Evolutionary conservation across 92 coral and sea anemone genomes (phyloP), one percentile per base, ranked within the genome.

Genomic region (Epizoanthus fatuus): DNA sequence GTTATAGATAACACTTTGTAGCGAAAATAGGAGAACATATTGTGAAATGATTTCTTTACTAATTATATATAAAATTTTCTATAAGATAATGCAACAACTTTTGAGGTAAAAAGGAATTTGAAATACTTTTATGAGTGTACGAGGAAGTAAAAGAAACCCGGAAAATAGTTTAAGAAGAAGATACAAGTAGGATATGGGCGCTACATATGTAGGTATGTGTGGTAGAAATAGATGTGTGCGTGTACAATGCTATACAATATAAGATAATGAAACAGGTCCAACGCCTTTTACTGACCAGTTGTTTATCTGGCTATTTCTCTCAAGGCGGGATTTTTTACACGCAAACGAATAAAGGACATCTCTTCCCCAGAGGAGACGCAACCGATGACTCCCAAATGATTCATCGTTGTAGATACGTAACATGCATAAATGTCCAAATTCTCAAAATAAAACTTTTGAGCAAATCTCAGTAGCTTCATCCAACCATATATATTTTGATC

Each of bases 241-340:
- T 12, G 19, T 19, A 16, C 81, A 10, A 7, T 7, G 2, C 13
- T 29, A 39, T 53, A 10, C 54, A 52, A 44, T 10, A 56, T 16
- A 17, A 7, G 16, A 10, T 39, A 38, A 4, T 35, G 5, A 39
- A 40, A 57, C 57, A 60, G 82, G 62, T 17, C 8, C 16, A 35
- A 35, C 11, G 40, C n/a, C 39, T 8, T 29, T 63, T 62, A 66
- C 72, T 77, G 5, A 77, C 82, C 65, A 44, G 13, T 60, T 59
- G 9, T 40, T 60, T 77, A 29, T 77, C 40, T 77, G 70, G 69
- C 82, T 77, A 9, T 60, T 59, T 77, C 82, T 77, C 19, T 20
- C 62, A 77, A 77, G 82, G 51, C 65, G 20, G 82, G 82, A 13
- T 77, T 77, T 77, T 77, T 77, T 69, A 44, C 15, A 39, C 82